Evolutionary conservation across 2,888 invertebrate genomes (phyloP).

Genomic region (Apamea monoglypha): DNA sequence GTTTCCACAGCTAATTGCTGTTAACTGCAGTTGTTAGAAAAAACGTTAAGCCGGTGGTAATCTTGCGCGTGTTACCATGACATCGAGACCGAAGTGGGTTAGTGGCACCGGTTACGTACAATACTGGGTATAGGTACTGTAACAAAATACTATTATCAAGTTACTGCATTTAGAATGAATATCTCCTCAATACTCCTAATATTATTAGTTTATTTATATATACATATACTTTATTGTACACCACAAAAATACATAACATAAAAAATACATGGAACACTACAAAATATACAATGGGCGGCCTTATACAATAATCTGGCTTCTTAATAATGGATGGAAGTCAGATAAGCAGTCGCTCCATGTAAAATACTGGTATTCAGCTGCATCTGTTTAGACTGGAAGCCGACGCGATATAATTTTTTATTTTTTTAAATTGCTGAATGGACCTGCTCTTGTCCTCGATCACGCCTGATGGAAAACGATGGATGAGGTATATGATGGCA

Average conservation of each 20-base stretch:
- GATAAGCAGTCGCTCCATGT: background rate
- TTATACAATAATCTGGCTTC: too few relatives aligned
- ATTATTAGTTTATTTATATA: too few relatives aligned
- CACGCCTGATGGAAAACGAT: too few relatives aligned
- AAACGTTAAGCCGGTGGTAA: constrained; percentile 31
- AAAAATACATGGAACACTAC: too few relatives aligned
- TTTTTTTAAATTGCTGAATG: too few relatives aligned
- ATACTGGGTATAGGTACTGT: background rate
- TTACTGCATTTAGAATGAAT: background rate
- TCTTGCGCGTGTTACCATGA: constrained; percentile 52
- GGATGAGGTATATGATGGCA: too few relatives aligned
- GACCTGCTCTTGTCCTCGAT: too few relatives aligned
- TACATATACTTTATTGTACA: too few relatives aligned
- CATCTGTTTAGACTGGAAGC: background rate
- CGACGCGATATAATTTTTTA: background rate
- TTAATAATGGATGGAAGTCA: background rate
- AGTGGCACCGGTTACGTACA: background rate
- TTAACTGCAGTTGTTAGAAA: constrained; percentile 44
- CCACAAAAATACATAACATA: too few relatives aligned
- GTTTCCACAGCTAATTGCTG: constrained; percentile 40
- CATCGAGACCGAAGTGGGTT: constrained; percentile 37
- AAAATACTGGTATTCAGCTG: background rate
- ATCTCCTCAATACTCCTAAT: background rate
- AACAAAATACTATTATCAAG: too few relatives aligned
- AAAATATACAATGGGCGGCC: too few relatives aligned